Conservation (phyloP, 2,797 vertebrate species). For the Echeneis naucrates region DNA sequence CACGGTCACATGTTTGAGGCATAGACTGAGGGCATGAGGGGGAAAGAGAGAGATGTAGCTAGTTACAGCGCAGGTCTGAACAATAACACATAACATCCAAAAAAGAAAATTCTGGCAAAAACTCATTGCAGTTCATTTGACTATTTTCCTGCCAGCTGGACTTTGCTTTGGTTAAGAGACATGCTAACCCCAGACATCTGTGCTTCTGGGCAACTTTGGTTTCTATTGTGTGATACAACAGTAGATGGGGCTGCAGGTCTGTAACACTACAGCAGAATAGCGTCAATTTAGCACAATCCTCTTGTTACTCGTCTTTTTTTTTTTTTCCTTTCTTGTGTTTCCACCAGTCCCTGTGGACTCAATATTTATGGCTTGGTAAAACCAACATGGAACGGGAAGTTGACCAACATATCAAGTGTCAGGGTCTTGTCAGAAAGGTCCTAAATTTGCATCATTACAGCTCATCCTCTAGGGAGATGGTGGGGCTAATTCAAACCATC, state of each 20-base stretch:
- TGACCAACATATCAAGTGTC: constrained; percentile 81
- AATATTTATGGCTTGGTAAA: constrained; percentile 80
- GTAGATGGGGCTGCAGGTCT: constrained; percentile 83
- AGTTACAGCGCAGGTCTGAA: constrained; percentile 23
- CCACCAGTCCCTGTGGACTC: constrained; percentile 65
- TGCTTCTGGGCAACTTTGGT: constrained; percentile 51
- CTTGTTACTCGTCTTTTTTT: constrained; percentile 31
- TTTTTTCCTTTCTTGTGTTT: constrained; percentile 48
- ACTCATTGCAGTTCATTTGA: constrained; percentile 43
- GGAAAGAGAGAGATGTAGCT: constrained; percentile 57
- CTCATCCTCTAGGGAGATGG: constrained; percentile 65
- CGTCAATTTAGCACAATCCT: constrained; percentile 41
- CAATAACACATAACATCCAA: constrained; percentile 61
- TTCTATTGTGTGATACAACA: constrained; percentile 73
- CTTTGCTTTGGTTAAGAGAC: constrained; percentile 45
- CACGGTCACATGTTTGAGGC: constrained; percentile 74
- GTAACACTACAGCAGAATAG: constrained; percentile 42
- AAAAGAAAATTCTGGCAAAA: constrained; percentile 30
- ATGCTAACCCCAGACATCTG: constrained; percentile 54
- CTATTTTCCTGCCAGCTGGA: constrained; percentile 43
- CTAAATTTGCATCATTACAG: constrained; percentile 80
- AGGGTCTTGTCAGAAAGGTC: constrained; percentile 79
- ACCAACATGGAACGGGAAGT: constrained; percentile 75
- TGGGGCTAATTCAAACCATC: constrained; percentile 80
- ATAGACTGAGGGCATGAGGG: constrained; percentile 38